Percentiles rank a stretch among this genome's conserved stretches.
These are phyloP conservation scores for Lycia hirtaria DNA, from an alignment of 2,888 invertebrate genomes.

Conservation along the genomic window DNA sequence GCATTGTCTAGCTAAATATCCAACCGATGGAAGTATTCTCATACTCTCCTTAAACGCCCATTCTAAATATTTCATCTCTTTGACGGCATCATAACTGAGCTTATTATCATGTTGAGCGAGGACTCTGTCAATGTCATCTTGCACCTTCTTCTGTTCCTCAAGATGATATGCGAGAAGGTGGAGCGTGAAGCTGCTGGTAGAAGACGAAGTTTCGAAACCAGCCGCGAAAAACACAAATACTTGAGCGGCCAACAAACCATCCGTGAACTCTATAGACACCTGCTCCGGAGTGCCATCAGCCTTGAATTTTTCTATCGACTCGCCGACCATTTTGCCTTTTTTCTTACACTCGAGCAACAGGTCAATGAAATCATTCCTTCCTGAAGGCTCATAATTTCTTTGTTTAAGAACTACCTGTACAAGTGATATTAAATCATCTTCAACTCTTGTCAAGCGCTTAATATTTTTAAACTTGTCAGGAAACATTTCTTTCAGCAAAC, in stretches of 20 bases:
- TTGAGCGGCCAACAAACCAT: slow-evolving; percentile 56
- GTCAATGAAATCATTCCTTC: slow-evolving; percentile 59
- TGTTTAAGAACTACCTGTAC: slow-evolving; percentile 50
- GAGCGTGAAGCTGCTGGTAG: slow-evolving; percentile 63
- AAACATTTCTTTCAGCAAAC: slow-evolving; percentile 9
- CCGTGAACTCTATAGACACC: slow-evolving; percentile 55
- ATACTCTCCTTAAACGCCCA: slow-evolving; percentile 59
- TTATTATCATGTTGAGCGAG: slow-evolving; percentile 56
- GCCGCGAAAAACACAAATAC: slow-evolving; percentile 67
- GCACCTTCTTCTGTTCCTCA: slow-evolving; percentile 63
- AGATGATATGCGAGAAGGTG: slow-evolving; percentile 69
- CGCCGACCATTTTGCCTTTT: slow-evolving; percentile 58
- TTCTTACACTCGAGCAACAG: slow-evolving; percentile 51
- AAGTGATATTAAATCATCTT: slow-evolving; percentile 35
- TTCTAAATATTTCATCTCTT: slow-evolving; percentile 51
- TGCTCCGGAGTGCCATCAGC: slow-evolving; percentile 53
- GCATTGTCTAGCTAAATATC: slow-evolving; percentile 56
- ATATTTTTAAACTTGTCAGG: slow-evolving; percentile 6
- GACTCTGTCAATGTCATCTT: slow-evolving; percentile 63
- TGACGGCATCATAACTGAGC: slow-evolving; percentile 59
- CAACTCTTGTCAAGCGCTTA: slow-evolving; percentile 33
- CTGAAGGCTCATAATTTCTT: slow-evolving; percentile 57
- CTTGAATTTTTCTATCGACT: slow-evolving; percentile 55
- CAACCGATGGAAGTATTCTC: slow-evolving; percentile 59
- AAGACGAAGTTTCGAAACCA: slow-evolving; percentile 75